Evolutionary conservation across 2,797 vertebrate genomes (phyloP).

Genomic region (Fringilla coelebs): DNA sequence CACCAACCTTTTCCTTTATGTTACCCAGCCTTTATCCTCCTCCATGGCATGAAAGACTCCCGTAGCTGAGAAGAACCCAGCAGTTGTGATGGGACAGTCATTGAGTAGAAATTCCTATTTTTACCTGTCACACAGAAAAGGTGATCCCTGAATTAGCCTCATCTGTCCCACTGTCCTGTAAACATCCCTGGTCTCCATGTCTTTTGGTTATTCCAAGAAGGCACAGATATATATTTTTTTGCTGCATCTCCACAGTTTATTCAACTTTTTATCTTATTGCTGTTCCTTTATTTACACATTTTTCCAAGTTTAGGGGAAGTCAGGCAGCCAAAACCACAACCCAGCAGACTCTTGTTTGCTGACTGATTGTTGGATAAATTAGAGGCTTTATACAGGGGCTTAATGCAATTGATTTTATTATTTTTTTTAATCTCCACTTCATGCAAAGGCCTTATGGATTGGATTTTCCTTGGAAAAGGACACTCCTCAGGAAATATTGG

Average conservation of each 20-base stretch:
- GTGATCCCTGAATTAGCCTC: neutral
- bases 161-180: fast-evolving
- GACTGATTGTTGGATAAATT: neutral
- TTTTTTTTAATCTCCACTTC: neutral
- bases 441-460: neutral
- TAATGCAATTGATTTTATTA: neutral
- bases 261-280: neutral
- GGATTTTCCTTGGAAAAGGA: neutral
- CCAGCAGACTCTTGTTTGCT: neutral
- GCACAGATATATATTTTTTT: fast-evolving
- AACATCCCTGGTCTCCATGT: neutral
- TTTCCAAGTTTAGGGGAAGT: neutral
- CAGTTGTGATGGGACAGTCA: neutral
- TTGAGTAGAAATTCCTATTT: neutral
- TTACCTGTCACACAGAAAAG: neutral
- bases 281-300: neutral
- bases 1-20: neutral
- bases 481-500: neutral
- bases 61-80: fast-evolving
- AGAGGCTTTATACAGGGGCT: neutral
- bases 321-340: neutral
- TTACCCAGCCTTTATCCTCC: neutral
- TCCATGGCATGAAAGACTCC: neutral
- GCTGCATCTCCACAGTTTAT: neutral
- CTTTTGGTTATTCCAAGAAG: neutral